These are phyloP conservation scores for Psammodynastes pulverulentus DNA, from an alignment of 2,113 vertebrate genomes.

Conservation along the genomic window DNA sequence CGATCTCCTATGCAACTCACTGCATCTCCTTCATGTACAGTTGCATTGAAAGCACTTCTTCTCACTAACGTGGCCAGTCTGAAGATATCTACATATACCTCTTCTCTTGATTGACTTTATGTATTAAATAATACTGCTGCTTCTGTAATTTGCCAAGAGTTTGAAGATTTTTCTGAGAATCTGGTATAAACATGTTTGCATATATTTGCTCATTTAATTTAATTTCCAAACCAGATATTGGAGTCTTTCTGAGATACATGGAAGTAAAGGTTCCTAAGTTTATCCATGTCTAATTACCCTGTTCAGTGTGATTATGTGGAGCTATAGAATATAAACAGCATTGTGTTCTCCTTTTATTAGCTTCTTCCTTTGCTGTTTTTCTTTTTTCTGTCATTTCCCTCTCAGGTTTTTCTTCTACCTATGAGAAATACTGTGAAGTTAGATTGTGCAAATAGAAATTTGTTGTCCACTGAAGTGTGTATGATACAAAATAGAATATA, in stretches of 20 bases:
- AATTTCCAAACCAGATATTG: background rate
- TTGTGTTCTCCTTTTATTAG: slow-evolving; percentile 8
- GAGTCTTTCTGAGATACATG: background rate
- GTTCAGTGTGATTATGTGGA: background rate
- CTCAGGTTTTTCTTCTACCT: background rate
- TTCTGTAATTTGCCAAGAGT: background rate
- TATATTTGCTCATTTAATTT: background rate
- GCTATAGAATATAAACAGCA: background rate
- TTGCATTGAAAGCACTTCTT: slow-evolving; percentile 63
- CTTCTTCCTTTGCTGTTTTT: background rate
- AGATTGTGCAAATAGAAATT: background rate
- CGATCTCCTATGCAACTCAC: slow-evolving; percentile 78
- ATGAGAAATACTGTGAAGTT: background rate
- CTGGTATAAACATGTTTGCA: background rate
- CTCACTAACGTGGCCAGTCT: background rate
- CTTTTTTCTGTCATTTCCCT: background rate
- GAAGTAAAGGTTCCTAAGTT: background rate
- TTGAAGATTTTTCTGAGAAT: background rate
- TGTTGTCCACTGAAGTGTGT: background rate
- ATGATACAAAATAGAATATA: background rate
- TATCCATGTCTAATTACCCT: background rate
- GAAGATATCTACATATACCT: background rate
- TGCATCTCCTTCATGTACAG: slow-evolving; percentile 78
- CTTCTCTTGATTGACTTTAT: background rate
- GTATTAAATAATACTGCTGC: background rate